Evolutionary conservation across 2,113 vertebrate species (phyloP).

Genomic region (Eolophus roseicapilla): DNA sequence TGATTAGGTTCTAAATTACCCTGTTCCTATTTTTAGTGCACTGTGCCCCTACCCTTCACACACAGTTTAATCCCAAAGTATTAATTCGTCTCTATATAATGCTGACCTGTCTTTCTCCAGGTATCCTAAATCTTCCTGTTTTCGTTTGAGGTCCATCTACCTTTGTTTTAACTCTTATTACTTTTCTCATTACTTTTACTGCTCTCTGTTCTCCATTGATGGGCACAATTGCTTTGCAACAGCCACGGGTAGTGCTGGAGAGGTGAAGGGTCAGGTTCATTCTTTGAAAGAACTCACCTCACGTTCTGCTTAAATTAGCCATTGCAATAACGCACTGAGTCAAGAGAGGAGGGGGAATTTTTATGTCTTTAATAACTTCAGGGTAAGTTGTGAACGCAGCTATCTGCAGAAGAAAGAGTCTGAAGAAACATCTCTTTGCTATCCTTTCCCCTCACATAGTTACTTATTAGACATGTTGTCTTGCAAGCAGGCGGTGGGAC

Average conservation of each 20-base stretch:
- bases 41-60: constrained; percentile 81
- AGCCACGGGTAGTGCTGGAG: background rate
- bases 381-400: background rate
- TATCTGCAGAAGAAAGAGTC: background rate
- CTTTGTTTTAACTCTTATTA: constrained; percentile 66
- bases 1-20: constrained; percentile 82
- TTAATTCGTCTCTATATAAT: constrained; percentile 80
- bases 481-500: background rate
- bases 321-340: background rate
- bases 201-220: constrained; percentile 42
- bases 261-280: constrained; percentile 45
- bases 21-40: constrained; percentile 78
- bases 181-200: constrained; percentile 49
- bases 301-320: background rate
- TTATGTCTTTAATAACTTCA: background rate
- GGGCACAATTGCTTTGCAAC: constrained; percentile 51
- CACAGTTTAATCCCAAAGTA: constrained; percentile 83
- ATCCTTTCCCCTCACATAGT: background rate
- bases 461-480: background rate
- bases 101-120: constrained; percentile 76
- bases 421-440: background rate
- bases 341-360: background rate
- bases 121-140: constrained; percentile 78
- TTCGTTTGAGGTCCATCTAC: constrained; percentile 67
- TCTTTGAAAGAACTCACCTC: constrained; percentile 46